phyloP scores from a whole-genome alignment of 2,113 vertebrate genomes.

The Hippocampus zosterae region DNA sequence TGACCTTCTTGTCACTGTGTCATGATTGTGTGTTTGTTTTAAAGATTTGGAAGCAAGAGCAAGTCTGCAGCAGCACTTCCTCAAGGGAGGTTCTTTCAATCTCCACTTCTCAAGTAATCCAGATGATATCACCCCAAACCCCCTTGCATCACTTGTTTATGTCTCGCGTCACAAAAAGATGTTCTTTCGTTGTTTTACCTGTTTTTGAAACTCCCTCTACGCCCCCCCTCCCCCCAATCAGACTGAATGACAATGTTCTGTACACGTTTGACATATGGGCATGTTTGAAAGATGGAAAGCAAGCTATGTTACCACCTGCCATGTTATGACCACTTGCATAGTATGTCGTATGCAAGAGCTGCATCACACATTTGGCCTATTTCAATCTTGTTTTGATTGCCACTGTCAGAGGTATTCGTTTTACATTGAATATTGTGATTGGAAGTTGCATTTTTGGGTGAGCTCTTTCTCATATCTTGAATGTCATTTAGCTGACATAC shows the following conservation, averaged over 20 bases:
- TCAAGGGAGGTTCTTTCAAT: slow-evolving; percentile 88
- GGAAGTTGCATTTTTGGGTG: no score
- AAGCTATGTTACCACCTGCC: not conserved
- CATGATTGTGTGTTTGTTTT: slow-evolving; percentile 19
- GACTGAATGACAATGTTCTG: not conserved
- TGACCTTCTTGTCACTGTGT: not conserved
- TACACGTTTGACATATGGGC: slow-evolving; percentile 5
- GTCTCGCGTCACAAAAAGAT: slow-evolving; percentile 15
- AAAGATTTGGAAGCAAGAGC: slow-evolving; percentile 89
- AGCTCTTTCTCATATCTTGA: not conserved
- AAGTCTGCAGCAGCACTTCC: slow-evolving; percentile 77
- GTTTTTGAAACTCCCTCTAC: slow-evolving; percentile 21
- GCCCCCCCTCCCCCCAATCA: not conserved
- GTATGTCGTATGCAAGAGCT: not conserved
- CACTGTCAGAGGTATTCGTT: not conserved
- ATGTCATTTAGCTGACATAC: not conserved
- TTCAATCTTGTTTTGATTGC: not conserved
- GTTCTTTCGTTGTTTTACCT: slow-evolving; percentile 25
- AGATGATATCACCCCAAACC: slow-evolving; percentile 5
- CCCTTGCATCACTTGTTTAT: slow-evolving; percentile 13
- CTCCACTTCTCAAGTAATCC: slow-evolving; percentile 83
- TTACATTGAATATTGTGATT: no score
- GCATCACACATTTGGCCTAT: not conserved
- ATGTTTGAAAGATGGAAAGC: not conserved
- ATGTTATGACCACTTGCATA: not conserved